phyloP scores from a whole-genome alignment of 1,140 invertebrate genomes.

The Bombus haemorrhoidalis region DNA sequence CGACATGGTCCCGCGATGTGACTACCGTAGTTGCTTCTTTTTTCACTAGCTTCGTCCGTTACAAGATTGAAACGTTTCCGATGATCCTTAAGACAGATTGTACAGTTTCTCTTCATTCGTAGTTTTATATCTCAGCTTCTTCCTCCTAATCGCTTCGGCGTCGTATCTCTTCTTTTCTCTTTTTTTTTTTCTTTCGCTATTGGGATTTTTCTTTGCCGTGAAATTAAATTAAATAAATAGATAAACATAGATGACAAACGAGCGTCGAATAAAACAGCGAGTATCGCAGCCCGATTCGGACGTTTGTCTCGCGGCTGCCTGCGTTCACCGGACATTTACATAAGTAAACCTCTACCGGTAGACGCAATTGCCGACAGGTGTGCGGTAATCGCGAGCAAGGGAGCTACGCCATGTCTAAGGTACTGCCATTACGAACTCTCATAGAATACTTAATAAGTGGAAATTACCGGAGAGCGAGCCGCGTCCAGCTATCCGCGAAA shows the following conservation, averaged over 20 bases:
- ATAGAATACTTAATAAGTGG: conserved; percentile 16
- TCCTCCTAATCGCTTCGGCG: no score
- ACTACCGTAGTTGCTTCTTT: no score
- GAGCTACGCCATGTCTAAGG: background rate
- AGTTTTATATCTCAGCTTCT: no score
- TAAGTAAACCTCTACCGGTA: conserved; percentile 46
- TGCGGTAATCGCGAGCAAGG: conserved; percentile 23
- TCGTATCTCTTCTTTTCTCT: no score
- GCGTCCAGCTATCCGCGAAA: background rate
- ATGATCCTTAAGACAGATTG: no score
- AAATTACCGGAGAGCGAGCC: background rate
- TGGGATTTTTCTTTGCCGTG: no score
- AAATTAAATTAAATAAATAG: no score
- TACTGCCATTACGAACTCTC: background rate
- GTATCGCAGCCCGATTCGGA: background rate
- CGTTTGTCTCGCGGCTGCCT: background rate
- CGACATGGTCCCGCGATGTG: no score
- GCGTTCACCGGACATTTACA: conserved; percentile 42
- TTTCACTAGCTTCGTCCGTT: no score
- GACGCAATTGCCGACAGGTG: conserved; percentile 20
- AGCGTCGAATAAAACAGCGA: background rate
- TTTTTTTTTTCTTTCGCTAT: no score
- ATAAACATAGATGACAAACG: background rate
- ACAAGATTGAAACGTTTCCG: no score
- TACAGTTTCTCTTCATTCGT: no score